Percentiles rank a stretch among this genome's conserved stretches.
These are phyloP conservation scores for Antheraea mylitta DNA, from an alignment of 1,140 invertebrate genomes.

Conservation along the genomic window DNA sequence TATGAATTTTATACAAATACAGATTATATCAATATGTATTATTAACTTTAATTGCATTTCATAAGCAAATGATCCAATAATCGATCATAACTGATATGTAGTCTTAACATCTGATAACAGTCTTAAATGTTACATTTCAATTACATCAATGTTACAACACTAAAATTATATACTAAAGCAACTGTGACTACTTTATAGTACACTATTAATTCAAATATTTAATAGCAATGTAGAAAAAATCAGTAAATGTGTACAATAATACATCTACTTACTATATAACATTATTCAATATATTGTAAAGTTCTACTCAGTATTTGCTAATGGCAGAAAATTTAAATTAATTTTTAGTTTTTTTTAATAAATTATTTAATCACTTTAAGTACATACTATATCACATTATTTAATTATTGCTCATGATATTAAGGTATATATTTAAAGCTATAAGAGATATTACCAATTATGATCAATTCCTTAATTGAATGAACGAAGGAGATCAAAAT, in stretches of 20 bases:
- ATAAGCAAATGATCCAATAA: not conserved
- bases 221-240: not conserved
- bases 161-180: too few species aligned
- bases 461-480: not conserved
- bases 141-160: not conserved
- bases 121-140: not conserved
- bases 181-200: too few species aligned
- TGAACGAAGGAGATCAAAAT: not conserved
- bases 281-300: not conserved
- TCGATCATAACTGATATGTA: not conserved
- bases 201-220: not conserved
- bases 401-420: conserved; percentile 11
- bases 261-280: not conserved
- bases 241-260: not conserved
- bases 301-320: not conserved
- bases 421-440: not conserved
- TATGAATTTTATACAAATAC: too few species aligned
- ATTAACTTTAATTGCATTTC: not conserved
- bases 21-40: too few species aligned
- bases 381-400: conserved; percentile 1
- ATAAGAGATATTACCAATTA: not conserved
- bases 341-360: not conserved
- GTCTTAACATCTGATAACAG: not conserved
- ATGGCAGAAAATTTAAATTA: not conserved
- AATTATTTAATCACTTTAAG: conserved; percentile 11